Evolutionary conservation across 2,113 vertebrate genomes (phyloP), one percentile per base, ranked within the genome.

Genomic region (Hemicordylus capensis): DNA sequence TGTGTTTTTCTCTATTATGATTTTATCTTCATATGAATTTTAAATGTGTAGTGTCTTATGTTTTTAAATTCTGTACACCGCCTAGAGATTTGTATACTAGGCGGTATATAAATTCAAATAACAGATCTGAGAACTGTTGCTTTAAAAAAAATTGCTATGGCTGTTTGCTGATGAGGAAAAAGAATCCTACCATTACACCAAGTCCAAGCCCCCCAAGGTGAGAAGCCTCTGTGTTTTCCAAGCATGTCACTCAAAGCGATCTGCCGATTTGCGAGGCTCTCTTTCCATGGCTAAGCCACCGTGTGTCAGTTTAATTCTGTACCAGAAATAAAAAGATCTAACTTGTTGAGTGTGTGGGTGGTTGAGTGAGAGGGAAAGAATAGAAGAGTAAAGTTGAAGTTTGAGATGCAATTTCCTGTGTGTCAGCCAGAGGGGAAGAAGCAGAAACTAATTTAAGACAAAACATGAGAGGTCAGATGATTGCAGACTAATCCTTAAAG

Each of bases 401-500:
- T 63, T 80, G 76, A 85, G 48, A 73, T 80, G 84, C 76, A 46
- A 37, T 87, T 90, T 87, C 66, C 46, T 76, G 46, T 24, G 1
- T 46, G 56, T 51, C 64, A 84, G 81, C 59, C 34, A 86, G 44
- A 80, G 79, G 34, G 89, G 90, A 14, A 87, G 34, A 83, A 88
- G 83, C 90, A 80, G 42, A 59, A 85, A 66, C 87, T 61, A 89
- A 84, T 81, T 89, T 87, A 72, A 91, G 34, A 59, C 31, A n/a
- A 84, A 85, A 64, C 70, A 87, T 75, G 88, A 88, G 77, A 19
- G 92, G 14, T 2, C 4, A 92, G 61, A 37, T 76, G 75, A 90
- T 85, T 86, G 70, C 58, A 69, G 73, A 80, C 10, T 85, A 88
- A 90, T 89, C 85, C 82, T 89, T 84, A 83, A 63, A 72, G 44